Percentiles rank a stretch among this genome's conserved stretches.
These are phyloP conservation scores for Keiferia lycopersicella DNA, from an alignment of 2,888 invertebrate species.

Conservation along the genomic window DNA sequence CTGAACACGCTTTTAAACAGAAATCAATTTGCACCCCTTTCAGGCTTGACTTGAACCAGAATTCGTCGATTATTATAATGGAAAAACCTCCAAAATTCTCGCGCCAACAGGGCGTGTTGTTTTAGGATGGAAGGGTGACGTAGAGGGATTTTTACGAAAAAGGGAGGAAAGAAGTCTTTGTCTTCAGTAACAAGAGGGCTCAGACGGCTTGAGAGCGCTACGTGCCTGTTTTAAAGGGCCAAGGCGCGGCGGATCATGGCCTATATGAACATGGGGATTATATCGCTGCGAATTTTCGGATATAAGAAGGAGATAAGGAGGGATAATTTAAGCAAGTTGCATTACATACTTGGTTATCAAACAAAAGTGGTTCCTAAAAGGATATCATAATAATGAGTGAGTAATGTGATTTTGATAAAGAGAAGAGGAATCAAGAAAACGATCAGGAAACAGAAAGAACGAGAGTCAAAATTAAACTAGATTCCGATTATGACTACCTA, in stretches of 20 bases:
- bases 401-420: too few species aligned
- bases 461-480: too few species aligned
- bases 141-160: slow-evolving; percentile 16
- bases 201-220: slow-evolving; percentile 22
- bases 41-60: slow-evolving; percentile 8
- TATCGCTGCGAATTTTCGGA: not conserved
- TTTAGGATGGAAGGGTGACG: slow-evolving; percentile 19
- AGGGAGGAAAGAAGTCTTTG: slow-evolving; percentile 18
- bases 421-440: too few species aligned
- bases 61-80: not conserved
- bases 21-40: not conserved
- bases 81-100: slow-evolving; percentile 9
- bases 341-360: too few species aligned
- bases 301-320: not conserved
- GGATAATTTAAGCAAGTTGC: too few species aligned
- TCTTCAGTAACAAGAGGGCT: slow-evolving; percentile 17
- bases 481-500: too few species aligned
- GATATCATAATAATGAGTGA: too few species aligned
- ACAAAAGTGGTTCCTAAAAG: too few species aligned
- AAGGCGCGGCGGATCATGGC: not conserved
- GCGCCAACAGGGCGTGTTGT: slow-evolving; percentile 14
- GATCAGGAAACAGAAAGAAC: too few species aligned
- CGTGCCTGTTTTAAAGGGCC: slow-evolving; percentile 17
- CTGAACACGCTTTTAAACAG: not conserved
- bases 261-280: not conserved